Base-by-base conservation (phyloP, 2,113 vertebrate genomes). In the Nothobranchius furzeri region DNA sequence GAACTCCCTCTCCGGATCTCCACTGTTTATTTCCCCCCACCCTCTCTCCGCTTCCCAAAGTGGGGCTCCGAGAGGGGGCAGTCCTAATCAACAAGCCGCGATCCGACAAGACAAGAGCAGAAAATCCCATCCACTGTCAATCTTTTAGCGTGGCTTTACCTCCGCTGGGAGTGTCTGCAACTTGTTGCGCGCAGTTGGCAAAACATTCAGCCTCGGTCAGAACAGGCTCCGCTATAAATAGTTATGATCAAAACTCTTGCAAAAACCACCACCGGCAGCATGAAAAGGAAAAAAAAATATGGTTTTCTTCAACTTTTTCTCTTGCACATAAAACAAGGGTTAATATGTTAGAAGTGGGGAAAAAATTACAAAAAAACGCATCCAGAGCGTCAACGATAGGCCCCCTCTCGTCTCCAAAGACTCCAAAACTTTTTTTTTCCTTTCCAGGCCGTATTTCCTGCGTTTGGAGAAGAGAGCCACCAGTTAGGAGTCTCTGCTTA, bases 121-220 rank as follows among this genome's bases (percentile, higher is more conserved):
- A 79, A 85, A 78, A 75, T 66, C 79, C 61, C 79, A 52, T 71
- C 78, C 65, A 40, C 68, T 75, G 77, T 47, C 69, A 72, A 75
- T 20, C 56, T 70, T 78, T 64, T 37, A 73, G 74, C 52, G 73
- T 75, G 51, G 73, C 24, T 69, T 83, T 56, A 66, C 73, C 60
- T 80, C 66, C 56, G 75, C 73, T 88, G 85, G 83, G 81, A 88
- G 88, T 86, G 86, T 85, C 85, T 85, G 75, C 85, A 89, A 91
- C 90, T 91, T 90, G 89, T 90, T 91, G 85, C 85, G 85, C 89
- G 79, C 86, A 89, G 85, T 87, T 87, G 87, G 84, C 85, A 76
- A 88, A 88, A 88, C 80, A 73, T 54, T 65, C 79, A 83, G 80
- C 84, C 81, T 71, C 82, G 75, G 76, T 40, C 37, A 7, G 37